A percentile compares a stretch with the other conserved stretches of the same genome.
Conservation (phyloP, 2,888 invertebrate genomes). For the Drosophila meridionalis region DNA sequence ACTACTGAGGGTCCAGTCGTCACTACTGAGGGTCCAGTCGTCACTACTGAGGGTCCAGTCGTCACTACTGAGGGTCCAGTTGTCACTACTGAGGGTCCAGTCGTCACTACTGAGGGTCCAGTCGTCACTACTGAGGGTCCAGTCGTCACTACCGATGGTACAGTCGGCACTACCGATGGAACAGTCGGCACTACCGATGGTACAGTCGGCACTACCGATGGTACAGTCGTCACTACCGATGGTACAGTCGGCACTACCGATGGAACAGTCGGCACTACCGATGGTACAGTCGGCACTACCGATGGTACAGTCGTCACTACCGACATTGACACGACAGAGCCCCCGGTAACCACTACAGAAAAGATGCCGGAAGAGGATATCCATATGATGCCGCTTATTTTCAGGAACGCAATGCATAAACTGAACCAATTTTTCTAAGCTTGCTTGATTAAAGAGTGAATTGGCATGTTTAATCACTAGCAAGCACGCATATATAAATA, state of each 20-base stretch:
- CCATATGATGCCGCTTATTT: neutral
- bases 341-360: neutral
- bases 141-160: neutral
- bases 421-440: conserved; percentile 27
- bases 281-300: neutral
- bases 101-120: conserved; percentile 2
- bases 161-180: conserved; percentile 1
- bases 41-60: conserved; percentile 1
- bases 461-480: neutral
- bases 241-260: conserved; percentile 9
- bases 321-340: neutral
- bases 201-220: neutral
- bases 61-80: conserved; percentile 1
- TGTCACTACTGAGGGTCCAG: neutral
- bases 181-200: neutral
- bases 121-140: conserved; percentile 5
- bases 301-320: neutral
- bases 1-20: neutral
- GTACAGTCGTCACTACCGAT: conserved; percentile 4
- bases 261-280: neutral
- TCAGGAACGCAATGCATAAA: conserved; percentile 3
- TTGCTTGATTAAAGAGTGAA: neutral
- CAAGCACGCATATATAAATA: conserved; percentile 1
- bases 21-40: neutral
- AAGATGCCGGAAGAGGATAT: conserved; percentile 14